phyloP scores from a whole-genome alignment of 2,797 vertebrate species.

The Rhyacichthys aspro region DNA sequence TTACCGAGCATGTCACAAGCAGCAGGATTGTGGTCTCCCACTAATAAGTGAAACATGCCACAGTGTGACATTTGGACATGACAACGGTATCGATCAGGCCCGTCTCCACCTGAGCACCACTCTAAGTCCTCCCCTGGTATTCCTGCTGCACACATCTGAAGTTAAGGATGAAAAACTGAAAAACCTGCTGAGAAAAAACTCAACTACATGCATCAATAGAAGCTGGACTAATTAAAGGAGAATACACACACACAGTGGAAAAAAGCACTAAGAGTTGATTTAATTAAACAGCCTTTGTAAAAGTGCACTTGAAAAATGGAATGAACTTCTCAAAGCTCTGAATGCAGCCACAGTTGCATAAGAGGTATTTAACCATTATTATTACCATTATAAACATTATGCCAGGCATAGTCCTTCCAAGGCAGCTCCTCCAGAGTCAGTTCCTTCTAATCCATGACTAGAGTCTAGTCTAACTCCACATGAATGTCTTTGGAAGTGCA shows the following conservation, averaged over 20 bases:
- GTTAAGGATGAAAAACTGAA: background rate
- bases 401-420: too few relatives aligned
- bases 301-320: constrained; percentile 2
- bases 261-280: constrained; percentile 7
- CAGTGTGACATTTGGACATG: constrained; percentile 13
- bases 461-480: too few relatives aligned
- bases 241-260: background rate
- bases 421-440: too few relatives aligned
- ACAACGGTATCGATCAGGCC: constrained; percentile 1
- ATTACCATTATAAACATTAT: too few relatives aligned
- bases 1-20: background rate
- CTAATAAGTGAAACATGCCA: background rate
- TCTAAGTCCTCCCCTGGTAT: background rate
- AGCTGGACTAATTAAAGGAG: constrained; percentile 1
- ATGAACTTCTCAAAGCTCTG: background rate
- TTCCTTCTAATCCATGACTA: too few relatives aligned
- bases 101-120: background rate
- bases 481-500: too few relatives aligned
- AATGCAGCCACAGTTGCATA: background rate
- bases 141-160: background rate
- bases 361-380: background rate
- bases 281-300: constrained; percentile 1
- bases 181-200: background rate
- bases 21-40: background rate
- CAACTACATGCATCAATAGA: constrained; percentile 2